phyloP scores from a whole-genome alignment of 1,140 invertebrate species.

The Diorhabda sublineata region DNA sequence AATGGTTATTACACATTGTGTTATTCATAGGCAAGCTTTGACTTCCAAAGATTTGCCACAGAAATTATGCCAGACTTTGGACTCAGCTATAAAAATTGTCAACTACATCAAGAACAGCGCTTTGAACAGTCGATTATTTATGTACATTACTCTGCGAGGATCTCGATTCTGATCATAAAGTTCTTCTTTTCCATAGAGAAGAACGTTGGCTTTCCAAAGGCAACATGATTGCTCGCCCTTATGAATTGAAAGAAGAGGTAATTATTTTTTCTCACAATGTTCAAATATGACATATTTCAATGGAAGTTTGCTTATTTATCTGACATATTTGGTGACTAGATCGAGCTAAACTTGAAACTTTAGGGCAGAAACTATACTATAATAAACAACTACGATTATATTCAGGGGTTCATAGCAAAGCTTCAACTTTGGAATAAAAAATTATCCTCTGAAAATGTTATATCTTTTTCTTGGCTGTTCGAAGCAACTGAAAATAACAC shows the following conservation, averaged over 20 bases:
- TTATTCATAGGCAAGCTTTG: constrained; percentile 25
- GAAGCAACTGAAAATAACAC: too few relatives aligned
- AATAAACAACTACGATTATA: not conserved
- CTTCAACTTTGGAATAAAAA: too few relatives aligned
- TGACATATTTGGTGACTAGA: constrained; percentile 9
- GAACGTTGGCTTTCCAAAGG: too few relatives aligned
- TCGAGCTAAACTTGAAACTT: constrained; percentile 5
- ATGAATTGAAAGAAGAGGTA: too few relatives aligned
- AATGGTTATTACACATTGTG: constrained; percentile 39
- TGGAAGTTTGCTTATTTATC: constrained; percentile 10
- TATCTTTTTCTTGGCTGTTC: too few relatives aligned
- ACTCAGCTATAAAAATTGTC: too few relatives aligned
- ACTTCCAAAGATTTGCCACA: too few relatives aligned
- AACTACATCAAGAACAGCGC: constrained; percentile 7
- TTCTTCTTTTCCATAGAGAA: not conserved
- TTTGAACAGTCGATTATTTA: too few relatives aligned
- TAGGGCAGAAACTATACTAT: not conserved
- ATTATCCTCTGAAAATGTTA: too few relatives aligned
- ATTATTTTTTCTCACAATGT: not conserved
- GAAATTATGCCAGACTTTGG: too few relatives aligned
- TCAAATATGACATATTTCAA: not conserved
- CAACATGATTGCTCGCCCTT: too few relatives aligned
- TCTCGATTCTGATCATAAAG: constrained; percentile 6
- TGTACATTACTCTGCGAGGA: not conserved
- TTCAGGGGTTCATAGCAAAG: constrained; percentile 4